Base-by-base conservation (phyloP, 2,888 invertebrate species). In the Oscheius sp. region DNA sequence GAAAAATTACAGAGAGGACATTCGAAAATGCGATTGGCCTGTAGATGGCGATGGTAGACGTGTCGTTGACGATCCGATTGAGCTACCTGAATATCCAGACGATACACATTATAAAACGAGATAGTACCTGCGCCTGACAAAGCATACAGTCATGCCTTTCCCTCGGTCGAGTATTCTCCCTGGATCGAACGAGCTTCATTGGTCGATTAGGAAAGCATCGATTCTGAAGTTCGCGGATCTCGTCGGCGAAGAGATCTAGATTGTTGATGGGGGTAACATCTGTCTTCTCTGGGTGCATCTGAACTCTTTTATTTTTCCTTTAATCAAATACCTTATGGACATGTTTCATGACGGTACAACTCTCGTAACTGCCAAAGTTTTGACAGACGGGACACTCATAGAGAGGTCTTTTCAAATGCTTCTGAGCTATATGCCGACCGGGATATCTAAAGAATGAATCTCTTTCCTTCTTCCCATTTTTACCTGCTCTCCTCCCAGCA, bases 181-280 rank as follows among this genome's bases (percentile, higher is more conserved):
- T 22, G n/a, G 70, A 62, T 14, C 72, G 67, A 17, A 78, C 77
- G 38, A 80, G 71, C 66, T 80, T 80, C 80, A 80, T 81, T 41
- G 76, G 80, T n/a, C 80, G 67, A 56, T 80, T 80, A 17, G 80
- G 80, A 74, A 80, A 80, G 64, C 80, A 80, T 24, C 62, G 57
- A 26, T 49, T 47, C 73, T 80, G 80, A 2, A 80, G 67, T 9
- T 75, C 73, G 6, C 75, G 59, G 47, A 80, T 74, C 45, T 80
- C 80, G 28, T 80, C 77, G 14, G 73, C 71, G 36, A 74, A 79
- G 26, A 67, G 68, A 36, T 77, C 78, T 54, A 80, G 56, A 56
- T 80, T 77, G 22, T 64, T 70, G 12, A 79, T 73, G 8, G 80
- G 80, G 17, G 64, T 59, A 3, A 65, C 57, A 9, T 70, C 57